Conservation (phyloP, 1,140 invertebrate genomes). For the Papilio dardanus region DNA sequence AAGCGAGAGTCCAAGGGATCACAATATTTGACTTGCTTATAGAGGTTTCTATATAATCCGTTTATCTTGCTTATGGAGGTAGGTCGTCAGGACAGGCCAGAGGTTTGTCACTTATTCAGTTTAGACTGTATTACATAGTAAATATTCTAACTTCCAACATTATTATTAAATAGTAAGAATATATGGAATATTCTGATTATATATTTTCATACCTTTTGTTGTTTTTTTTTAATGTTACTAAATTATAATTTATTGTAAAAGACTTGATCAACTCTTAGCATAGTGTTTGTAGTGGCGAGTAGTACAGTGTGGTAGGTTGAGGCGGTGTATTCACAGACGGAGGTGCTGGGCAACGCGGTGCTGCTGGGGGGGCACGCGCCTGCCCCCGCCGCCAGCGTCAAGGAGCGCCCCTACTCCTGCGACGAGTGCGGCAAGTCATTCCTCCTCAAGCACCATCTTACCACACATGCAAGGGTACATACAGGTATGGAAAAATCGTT, state of each 20-base stretch:
- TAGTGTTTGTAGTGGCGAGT: constrained; percentile 7
- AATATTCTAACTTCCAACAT: too few relatives aligned
- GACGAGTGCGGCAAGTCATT: constrained; percentile 92
- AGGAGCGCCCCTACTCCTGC: constrained; percentile 91
- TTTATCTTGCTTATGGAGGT: too few relatives aligned
- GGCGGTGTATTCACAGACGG: constrained; percentile 75
- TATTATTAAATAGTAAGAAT: too few relatives aligned
- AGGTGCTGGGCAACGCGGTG: constrained; percentile 62
- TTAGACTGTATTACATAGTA: too few relatives aligned
- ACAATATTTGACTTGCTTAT: too few relatives aligned
- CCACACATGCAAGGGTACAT: constrained; percentile 90
- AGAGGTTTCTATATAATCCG: too few relatives aligned
- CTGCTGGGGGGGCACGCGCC: constrained; percentile 54
- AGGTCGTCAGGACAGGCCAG: too few relatives aligned
- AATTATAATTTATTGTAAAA: background rate
- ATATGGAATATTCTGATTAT: too few relatives aligned
- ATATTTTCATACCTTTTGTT: too few relatives aligned
- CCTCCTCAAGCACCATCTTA: constrained; percentile 91
- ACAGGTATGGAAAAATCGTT: constrained; percentile 79
- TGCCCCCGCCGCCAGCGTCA: constrained; percentile 68
- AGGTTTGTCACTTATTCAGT: too few relatives aligned
- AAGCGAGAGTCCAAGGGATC: too few relatives aligned
- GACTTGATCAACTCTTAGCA: constrained; percentile 14
- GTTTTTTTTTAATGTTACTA: constrained; percentile 13
- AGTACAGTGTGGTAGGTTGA: constrained; percentile 52